Conservation (phyloP, 2,113 vertebrate species). For the Thamnophis sirtalis region DNA sequence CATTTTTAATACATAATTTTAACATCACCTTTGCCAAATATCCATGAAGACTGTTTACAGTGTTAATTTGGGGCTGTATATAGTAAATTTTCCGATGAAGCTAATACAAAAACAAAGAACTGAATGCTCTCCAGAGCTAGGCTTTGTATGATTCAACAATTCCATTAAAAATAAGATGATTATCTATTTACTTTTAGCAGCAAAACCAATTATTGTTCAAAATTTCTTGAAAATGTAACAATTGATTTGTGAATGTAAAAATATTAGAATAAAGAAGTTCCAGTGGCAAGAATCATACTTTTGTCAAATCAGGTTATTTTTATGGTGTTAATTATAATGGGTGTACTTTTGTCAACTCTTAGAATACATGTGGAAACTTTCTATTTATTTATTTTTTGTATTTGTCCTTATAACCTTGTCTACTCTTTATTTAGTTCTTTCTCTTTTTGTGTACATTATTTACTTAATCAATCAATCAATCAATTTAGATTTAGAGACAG, state of each 20-base stretch:
- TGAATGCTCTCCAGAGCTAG: not conserved
- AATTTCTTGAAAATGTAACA: not conserved
- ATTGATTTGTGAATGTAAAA: not conserved
- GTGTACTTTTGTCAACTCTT: not conserved
- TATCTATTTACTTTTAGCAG: not conserved
- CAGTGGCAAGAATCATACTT: not conserved
- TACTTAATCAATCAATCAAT: not conserved
- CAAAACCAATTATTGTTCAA: not conserved
- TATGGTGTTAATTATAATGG: not conserved
- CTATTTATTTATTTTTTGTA: not conserved
- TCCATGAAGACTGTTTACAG: not conserved
- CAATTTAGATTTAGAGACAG: conserved; percentile 87
- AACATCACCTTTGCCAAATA: not conserved
- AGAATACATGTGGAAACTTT: not conserved
- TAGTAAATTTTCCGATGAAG: not conserved
- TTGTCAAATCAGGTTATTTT: not conserved
- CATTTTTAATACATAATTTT: not conserved
- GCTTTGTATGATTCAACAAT: not conserved
- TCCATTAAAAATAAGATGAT: not conserved
- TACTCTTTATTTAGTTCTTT: not conserved
- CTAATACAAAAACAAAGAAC: not conserved
- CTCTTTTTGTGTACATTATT: not conserved
- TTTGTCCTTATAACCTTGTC: not conserved
- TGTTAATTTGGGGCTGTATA: not conserved
- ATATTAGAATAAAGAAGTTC: not conserved